Percentiles rank a stretch among this genome's conserved stretches.
These are phyloP conservation scores for Xenopus tropicalis DNA, from an alignment of 2,113 vertebrate genomes.

Conservation along the genomic window DNA sequence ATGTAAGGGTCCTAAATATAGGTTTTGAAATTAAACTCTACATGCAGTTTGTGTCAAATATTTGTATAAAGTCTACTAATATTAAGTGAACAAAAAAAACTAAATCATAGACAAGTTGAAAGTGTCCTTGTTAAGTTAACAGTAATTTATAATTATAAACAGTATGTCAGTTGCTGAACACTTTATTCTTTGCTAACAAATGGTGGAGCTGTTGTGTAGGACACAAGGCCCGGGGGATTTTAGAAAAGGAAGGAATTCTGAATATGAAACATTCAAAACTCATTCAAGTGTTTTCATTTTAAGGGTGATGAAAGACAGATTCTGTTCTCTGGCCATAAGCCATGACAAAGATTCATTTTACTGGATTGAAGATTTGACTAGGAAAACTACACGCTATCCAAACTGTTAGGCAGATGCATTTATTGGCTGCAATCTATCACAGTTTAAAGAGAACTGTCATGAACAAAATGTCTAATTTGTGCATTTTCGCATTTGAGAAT, in stretches of 20 bases:
- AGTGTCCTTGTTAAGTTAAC: too few species aligned
- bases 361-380: conserved; percentile 27
- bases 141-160: too few species aligned
- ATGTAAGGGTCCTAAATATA: too few species aligned
- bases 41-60: too few species aligned
- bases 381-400: conserved; percentile 27
- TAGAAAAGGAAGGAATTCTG: rapidly evolving
- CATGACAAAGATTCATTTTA: conserved; percentile 8
- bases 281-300: neutral
- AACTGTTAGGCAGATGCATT: conserved; percentile 32
- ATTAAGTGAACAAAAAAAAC: too few species aligned
- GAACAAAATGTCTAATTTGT: too few species aligned
- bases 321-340: conserved; percentile 19
- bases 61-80: too few species aligned
- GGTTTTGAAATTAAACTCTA: too few species aligned
- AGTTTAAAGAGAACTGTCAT: neutral
- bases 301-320: conserved; percentile 34
- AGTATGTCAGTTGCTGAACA: neutral
- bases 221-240: conserved; percentile 20
- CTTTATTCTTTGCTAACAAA: conserved; percentile 51
- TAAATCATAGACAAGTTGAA: too few species aligned
- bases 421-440: conserved; percentile 1
- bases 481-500: too few species aligned
- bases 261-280: neutral
- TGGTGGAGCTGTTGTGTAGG: conserved; percentile 66